Evolutionary conservation across 2,888 invertebrate species (phyloP), one percentile per base, ranked within the genome.

Genomic region (Drosophila eohydei): DNA sequence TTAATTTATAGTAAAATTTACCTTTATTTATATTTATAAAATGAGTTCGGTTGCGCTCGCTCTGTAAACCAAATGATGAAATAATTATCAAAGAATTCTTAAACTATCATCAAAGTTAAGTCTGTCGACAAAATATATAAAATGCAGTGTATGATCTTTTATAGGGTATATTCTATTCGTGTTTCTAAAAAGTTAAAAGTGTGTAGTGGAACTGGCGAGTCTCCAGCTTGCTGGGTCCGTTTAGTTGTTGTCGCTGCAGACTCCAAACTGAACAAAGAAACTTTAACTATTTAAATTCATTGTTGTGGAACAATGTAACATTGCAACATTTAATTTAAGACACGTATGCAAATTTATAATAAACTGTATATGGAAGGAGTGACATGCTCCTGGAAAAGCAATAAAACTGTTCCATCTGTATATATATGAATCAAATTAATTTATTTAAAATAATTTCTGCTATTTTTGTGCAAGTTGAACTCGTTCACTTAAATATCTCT

Each of bases 151-250:
- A 8, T 34, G 8, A 34, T 34, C 34, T 14, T 12, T 21, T 48
- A n/a, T 48, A 65, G 78, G 56, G 68, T 76, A 73, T 69, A 55
- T 36, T 21, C 4, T 3, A n/a, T 26, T 40, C 9, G 0, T 46
- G 9, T 32, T 14, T 30, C 2, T 34, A 32, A 8, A 21, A 7
- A n/a, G 8, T 7, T 3, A 16, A 11, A 30, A 21, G 3, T 32
- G 36, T 43, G 40, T 63, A 57, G 54, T 57, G 63, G 21, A 51
- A 30, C 80, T 87, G 85, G 85, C 85, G 51, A 63, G 43, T 34
- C 40, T 73, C 85, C 78, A 83, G 72, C 51, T 55, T 60, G 32
- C 48, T 81, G 54, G 61, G 54, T 46, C 68, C 70, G 63, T 60
- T 75, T 60, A 50, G 69, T 60, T 57, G 69, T 60, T 56, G 69